phyloP scores from a whole-genome alignment of 2,888 invertebrate genomes.

The Drosophila yooni region DNA sequence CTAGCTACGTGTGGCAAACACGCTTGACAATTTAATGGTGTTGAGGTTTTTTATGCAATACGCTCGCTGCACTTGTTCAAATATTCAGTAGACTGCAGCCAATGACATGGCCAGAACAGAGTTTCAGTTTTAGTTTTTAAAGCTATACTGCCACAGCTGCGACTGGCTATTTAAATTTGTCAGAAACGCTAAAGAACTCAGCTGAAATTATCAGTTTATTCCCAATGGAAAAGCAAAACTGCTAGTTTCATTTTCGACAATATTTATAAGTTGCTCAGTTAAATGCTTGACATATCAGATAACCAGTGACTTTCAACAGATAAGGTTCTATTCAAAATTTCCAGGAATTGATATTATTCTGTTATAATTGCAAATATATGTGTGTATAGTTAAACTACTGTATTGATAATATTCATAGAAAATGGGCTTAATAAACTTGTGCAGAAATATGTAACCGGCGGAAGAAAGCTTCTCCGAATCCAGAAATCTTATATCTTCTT shows the following conservation, averaged over 20 bases:
- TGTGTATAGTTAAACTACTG: not conserved
- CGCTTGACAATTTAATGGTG: constrained; percentile 74
- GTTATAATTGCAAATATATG: not conserved
- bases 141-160: constrained; percentile 9
- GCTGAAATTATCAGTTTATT: not conserved
- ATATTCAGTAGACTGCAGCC: constrained; percentile 59
- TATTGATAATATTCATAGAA: not conserved
- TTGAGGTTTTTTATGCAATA: constrained; percentile 78
- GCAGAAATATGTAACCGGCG: not conserved
- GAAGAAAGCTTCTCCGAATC: not conserved
- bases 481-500: not conserved
- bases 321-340: not conserved
- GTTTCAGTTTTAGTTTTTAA: constrained; percentile 29
- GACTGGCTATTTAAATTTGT: constrained; percentile 8
- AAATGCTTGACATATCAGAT: not conserved
- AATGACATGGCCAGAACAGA: constrained; percentile 46
- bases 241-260: not conserved
- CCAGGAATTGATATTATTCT: not conserved
- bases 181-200: not conserved
- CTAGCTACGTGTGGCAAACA: constrained; percentile 58
- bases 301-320: not conserved
- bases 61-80: constrained; percentile 61
- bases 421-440: not conserved
- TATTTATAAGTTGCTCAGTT: not conserved
- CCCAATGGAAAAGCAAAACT: not conserved